Percentiles rank a stretch among this genome's conserved stretches.
Conservation (phyloP, 2,888 invertebrate species). For the Octodonta nipae region DNA sequence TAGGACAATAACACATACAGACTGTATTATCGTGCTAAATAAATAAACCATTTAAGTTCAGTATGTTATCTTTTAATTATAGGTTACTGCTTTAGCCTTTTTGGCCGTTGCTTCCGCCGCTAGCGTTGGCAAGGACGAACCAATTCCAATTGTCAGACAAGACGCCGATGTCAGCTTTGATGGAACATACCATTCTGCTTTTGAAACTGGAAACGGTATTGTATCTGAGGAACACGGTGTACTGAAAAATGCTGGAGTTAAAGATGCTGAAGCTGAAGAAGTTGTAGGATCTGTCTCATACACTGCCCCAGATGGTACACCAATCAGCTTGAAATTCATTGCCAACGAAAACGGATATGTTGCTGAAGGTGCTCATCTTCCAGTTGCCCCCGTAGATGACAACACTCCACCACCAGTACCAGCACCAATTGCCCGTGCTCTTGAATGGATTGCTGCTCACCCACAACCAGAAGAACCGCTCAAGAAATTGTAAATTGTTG, state of each 20-base stretch:
- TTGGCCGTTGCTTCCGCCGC: constrained; percentile 1
- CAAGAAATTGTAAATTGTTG: neutral
- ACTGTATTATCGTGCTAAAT: too few species aligned
- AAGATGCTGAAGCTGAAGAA: constrained; percentile 22
- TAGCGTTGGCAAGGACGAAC: neutral
- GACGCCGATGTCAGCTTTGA: constrained; percentile 22
- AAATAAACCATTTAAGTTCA: too few species aligned
- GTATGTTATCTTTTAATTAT: neutral
- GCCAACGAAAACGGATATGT: constrained; percentile 40
- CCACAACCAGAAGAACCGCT: constrained; percentile 32
- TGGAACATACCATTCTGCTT: constrained; percentile 35
- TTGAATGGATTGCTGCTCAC: constrained; percentile 51
- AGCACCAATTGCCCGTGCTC: constrained; percentile 49
- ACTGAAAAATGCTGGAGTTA: constrained; percentile 25
- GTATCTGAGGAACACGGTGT: constrained; percentile 31
- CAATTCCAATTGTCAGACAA: constrained; percentile 24
- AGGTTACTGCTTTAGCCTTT: neutral
- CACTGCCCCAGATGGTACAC: constrained; percentile 20
- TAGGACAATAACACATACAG: too few species aligned
- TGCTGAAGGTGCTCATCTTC: constrained; percentile 46
- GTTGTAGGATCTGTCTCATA: constrained; percentile 18
- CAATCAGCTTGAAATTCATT: constrained; percentile 8
- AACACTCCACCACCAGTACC: constrained; percentile 58
- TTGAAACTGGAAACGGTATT: constrained; percentile 42
- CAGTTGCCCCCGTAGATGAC: constrained; percentile 45